Percentiles rank a stretch among this genome's conserved stretches.
Evolutionary conservation across 2,797 vertebrate genomes (phyloP).

Genomic region (Oryzias dopingdopingensis): DNA sequence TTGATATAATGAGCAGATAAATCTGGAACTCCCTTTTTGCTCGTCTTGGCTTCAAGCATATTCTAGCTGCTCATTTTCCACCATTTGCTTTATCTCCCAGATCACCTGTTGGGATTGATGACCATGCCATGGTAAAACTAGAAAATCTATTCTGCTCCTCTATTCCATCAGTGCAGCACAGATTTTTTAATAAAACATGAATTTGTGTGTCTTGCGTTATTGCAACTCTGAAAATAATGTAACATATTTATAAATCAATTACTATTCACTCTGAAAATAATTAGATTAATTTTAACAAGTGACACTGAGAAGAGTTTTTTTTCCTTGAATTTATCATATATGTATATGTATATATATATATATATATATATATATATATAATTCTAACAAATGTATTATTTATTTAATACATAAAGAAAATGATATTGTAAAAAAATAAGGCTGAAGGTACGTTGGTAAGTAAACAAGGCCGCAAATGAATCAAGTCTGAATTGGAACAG

Average conservation of each 20-base stretch:
- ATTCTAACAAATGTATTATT: too few relatives aligned
- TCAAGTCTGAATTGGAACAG: too few relatives aligned
- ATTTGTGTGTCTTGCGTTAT: conserved; percentile 55
- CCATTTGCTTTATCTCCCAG: conserved; percentile 35
- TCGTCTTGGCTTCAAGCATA: conserved; percentile 28
- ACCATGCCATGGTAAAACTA: conserved; percentile 49
- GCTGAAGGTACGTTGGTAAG: too few relatives aligned
- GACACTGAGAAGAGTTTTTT: neutral
- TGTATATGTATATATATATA: too few relatives aligned
- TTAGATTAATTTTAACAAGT: conserved; percentile 18
- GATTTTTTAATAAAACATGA: conserved; percentile 65
- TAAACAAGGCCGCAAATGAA: too few relatives aligned
- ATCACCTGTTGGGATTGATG: conserved; percentile 67
- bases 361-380: too few relatives aligned
- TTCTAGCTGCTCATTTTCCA: conserved; percentile 28
- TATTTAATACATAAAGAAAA: too few relatives aligned
- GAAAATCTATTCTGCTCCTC: conserved; percentile 62
- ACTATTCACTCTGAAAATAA: conserved; percentile 27
- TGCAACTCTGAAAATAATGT: conserved; percentile 28
- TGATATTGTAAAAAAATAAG: too few relatives aligned
- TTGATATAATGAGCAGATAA: conserved; percentile 29
- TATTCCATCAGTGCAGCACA: conserved; percentile 60
- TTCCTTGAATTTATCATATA: too few relatives aligned
- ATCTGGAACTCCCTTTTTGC: conserved; percentile 26
- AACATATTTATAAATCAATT: conserved; percentile 39